phyloP scores from a whole-genome alignment of 35 echinoderm and acorn worm genomes.

The Nesometra sesokonis region DNA sequence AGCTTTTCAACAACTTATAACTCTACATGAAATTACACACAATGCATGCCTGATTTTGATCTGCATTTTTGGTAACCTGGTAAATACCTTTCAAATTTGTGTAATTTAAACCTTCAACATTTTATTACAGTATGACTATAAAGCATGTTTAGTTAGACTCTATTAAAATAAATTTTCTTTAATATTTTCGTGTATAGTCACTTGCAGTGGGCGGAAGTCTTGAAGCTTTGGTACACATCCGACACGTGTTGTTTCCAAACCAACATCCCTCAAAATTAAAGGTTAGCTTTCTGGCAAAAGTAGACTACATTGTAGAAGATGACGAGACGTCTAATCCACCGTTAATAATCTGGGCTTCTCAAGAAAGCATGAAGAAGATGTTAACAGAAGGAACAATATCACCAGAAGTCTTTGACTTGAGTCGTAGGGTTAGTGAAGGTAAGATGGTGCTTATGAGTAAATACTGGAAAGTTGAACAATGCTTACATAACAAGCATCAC shows the following conservation, averaged over 20 bases:
- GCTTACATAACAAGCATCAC: no score
- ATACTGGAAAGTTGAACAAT: no score
- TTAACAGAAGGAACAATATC: not conserved
- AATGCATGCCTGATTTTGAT: no score
- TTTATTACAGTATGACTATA: no score
- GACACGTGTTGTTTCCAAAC: not conserved
- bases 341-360: not conserved
- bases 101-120: no score
- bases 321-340: not conserved
- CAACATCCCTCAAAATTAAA: not conserved
- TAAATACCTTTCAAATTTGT: no score
- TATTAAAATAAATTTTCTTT: no score
- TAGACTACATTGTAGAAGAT: not conserved
- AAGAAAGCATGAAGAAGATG: not conserved
- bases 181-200: not conserved
- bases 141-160: no score
- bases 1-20: no score
- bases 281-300: not conserved
- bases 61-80: no score
- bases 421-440: not conserved
- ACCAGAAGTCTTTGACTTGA: not conserved
- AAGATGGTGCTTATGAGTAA: no score
- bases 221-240: not conserved
- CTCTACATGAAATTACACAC: no score
- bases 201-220: not conserved